Evolutionary conservation across 92 coral and sea anemone species (phyloP), one percentile per base, ranked within the genome.

Genomic region (Diadumene lineata): DNA sequence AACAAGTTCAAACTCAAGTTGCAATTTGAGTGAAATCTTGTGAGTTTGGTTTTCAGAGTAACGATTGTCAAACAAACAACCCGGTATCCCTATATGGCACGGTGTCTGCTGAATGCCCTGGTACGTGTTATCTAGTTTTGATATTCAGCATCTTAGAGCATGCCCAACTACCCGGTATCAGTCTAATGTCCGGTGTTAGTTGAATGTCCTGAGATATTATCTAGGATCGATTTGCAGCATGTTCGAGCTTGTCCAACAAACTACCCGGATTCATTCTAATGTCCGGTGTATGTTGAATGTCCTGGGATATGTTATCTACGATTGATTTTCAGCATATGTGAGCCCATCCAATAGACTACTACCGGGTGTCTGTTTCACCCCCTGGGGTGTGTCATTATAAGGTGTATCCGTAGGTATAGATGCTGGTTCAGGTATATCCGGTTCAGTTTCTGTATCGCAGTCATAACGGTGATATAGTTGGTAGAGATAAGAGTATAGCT

Each of bases 371-470:
- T 11, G 19, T 53, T 13, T 21, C 3, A 13, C 18, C 7, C 25
- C 22, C 60, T 16, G 60, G 25, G n/a, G 25, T 53, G 60, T 53
- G 60, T 53, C 60, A 15, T 23, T 21, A 13, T 58, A 31, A 15
- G 25, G 28, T 1, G 43, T 28, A 15, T 62, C 68, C 16, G 68
- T 28, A 13, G 68, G 68, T 13, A 62, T 28, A 23, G 68, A 6
- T 13, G 68, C 68, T 21, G n/a, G 1, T 6, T 62, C 68, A 19
- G 69, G 71, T 48, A 28, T 66, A 34, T 72, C 71, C 57, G 43
- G 57, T 68, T 91, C 96, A 24, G 77, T 57, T 31, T 91, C 97
- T 23, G 93, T 91, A 18, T 87, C 97, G 22, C 87, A 66, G 11
- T 91, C 97, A 25, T 87, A 91, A 16, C 72, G 69, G 10, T 87